phyloP scores from a whole-genome alignment of 2,113 vertebrate species.

The Corydoras sp. region DNA sequence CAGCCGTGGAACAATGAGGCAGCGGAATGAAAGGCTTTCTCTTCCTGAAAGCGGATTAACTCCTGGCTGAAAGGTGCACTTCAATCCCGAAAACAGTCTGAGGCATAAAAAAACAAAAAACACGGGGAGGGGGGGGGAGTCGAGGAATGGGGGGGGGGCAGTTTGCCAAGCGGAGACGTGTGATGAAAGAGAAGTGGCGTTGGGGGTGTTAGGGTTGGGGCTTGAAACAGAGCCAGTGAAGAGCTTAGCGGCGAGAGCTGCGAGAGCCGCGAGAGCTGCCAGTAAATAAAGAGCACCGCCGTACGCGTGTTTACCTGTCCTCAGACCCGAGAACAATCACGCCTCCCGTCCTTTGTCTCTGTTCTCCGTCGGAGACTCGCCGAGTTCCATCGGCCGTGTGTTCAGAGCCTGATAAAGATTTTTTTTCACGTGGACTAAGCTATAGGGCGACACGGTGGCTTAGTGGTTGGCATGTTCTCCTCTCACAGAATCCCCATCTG shows the following conservation, averaged over 20 bases:
- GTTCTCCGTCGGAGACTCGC: too few species aligned
- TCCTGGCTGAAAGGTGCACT: conserved; percentile 24
- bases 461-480: too few species aligned
- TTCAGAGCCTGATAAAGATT: too few species aligned
- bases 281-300: background rate
- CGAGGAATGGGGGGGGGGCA: background rate
- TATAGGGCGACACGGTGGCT: too few species aligned
- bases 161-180: conserved; percentile 20
- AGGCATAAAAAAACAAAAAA: conserved; percentile 3
- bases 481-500: too few species aligned
- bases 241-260: conserved; percentile 25
- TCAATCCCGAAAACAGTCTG: conserved; percentile 11
- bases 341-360: too few species aligned
- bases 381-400: too few species aligned
- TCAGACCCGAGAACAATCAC: too few species aligned
- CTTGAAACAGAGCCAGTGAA: conserved; percentile 13
- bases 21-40: background rate
- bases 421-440: too few species aligned
- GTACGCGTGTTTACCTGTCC: background rate
- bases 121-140: background rate
- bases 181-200: conserved; percentile 23
- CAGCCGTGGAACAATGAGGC: conserved; percentile 1
- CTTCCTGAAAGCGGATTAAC: conserved; percentile 30
- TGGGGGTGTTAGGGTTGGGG: conserved; percentile 26
- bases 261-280: background rate